These are phyloP conservation scores for Strigamia crassipes DNA, from an alignment of 2,888 invertebrate genomes.

Conservation along the genomic window DNA sequence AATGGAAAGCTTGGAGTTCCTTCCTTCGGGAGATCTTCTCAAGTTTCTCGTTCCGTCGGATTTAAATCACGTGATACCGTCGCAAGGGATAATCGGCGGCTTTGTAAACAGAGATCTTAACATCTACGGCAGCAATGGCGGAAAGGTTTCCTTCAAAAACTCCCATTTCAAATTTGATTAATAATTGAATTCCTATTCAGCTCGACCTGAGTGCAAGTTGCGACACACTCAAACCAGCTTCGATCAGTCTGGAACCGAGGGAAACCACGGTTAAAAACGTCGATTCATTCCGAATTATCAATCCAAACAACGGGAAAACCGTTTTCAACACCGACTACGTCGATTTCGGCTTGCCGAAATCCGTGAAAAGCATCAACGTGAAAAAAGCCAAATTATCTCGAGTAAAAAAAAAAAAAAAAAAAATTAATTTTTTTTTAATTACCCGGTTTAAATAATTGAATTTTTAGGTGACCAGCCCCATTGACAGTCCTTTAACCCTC, in stretches of 20 bases:
- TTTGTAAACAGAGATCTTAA: conserved; percentile 53
- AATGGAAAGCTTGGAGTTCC: conserved; percentile 81
- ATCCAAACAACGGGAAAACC: conserved; percentile 67
- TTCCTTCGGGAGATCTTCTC: conserved; percentile 59
- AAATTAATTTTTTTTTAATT: background rate
- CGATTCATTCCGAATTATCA: conserved; percentile 70
- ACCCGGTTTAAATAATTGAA: background rate
- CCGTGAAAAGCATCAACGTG: conserved; percentile 61
- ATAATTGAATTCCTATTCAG: conserved; percentile 55
- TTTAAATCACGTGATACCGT: conserved; percentile 53
- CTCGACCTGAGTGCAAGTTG: background rate
- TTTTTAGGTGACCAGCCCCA: conserved; percentile 68
- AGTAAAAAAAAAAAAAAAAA: conserved; percentile 49
- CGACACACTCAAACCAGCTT: background rate
- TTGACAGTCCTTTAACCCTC: conserved; percentile 69
- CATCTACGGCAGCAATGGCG: conserved; percentile 52
- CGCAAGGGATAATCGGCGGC: conserved; percentile 53
- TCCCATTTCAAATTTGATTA: conserved; percentile 53
- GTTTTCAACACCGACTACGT: conserved; percentile 79
- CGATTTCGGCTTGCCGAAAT: conserved; percentile 71
- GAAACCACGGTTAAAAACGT: conserved; percentile 61
- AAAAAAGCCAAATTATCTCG: conserved; percentile 53
- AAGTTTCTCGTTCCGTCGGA: conserved; percentile 54
- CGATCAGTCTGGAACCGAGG: background rate
- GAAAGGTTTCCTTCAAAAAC: conserved; percentile 51